These are phyloP conservation scores for Tupaia tana DNA, from an alignment of 2,113 vertebrate species.

Conservation along the genomic window DNA sequence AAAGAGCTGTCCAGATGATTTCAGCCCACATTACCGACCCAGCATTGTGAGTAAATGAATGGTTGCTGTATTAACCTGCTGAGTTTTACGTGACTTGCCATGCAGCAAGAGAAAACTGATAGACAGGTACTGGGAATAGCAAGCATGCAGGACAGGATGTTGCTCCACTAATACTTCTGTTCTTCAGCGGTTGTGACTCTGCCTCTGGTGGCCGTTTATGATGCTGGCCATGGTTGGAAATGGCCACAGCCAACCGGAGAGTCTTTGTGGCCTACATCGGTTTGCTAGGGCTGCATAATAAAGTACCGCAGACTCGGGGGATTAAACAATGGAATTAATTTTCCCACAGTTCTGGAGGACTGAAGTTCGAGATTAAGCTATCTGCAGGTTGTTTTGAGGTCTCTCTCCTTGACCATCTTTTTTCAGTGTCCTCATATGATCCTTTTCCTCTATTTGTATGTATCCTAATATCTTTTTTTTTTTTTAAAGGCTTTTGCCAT, in stretches of 20 bases:
- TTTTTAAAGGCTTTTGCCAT: too few relatives aligned
- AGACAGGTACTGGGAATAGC: neutral
- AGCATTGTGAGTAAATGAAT: neutral
- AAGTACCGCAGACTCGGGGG: neutral
- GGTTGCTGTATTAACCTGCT: neutral
- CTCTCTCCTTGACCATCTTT: neutral
- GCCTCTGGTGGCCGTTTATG: neutral
- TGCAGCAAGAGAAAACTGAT: neutral
- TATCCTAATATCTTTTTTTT: neutral
- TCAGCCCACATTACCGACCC: neutral
- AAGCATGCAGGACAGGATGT: neutral
- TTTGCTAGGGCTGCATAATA: neutral
- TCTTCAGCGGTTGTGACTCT: neutral
- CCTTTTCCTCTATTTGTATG: neutral
- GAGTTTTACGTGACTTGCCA: neutral
- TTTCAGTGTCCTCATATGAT: neutral
- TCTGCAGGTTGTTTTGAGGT: neutral
- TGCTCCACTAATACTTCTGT: neutral
- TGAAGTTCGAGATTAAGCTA: neutral
- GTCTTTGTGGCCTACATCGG: neutral
- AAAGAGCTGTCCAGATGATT: neutral
- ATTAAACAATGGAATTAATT: neutral
- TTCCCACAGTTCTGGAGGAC: neutral
- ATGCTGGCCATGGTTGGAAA: neutral
- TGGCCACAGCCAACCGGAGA: neutral